These are phyloP conservation scores for Shargacucullia verbasci DNA, from an alignment of 2,888 invertebrate genomes.

Conservation along the genomic window DNA sequence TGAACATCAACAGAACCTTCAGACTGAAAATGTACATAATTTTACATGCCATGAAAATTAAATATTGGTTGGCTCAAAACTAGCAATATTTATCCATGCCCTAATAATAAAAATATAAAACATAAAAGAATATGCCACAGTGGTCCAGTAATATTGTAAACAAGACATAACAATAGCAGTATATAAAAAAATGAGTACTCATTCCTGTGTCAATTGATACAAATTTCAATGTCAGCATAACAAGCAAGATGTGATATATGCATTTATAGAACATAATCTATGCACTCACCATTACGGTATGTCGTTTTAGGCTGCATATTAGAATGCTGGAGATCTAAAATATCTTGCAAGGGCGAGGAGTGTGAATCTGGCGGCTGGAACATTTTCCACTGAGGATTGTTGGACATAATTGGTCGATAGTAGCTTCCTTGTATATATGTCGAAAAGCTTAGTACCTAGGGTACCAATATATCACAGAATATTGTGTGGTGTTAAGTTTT, in stretches of 20 bases:
- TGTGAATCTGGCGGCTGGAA: slow-evolving; percentile 97
- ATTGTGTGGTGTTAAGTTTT: slow-evolving; percentile 77
- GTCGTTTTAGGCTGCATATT: slow-evolving; percentile 85
- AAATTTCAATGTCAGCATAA: slow-evolving; percentile 34
- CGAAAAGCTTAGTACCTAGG: slow-evolving; percentile 77
- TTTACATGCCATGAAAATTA: not conserved
- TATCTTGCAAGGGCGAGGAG: slow-evolving; percentile 95
- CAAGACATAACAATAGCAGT: slow-evolving; percentile 10
- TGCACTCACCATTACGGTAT: slow-evolving; percentile 88
- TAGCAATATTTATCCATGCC: not conserved
- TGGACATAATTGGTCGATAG: slow-evolving; percentile 90
- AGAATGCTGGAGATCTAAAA: slow-evolving; percentile 92
- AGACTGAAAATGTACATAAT: not conserved
- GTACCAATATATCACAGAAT: slow-evolving; percentile 86
- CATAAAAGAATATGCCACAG: not conserved
- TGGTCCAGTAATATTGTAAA: not conserved
- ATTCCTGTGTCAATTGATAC: slow-evolving; percentile 41
- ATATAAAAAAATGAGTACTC: slow-evolving; percentile 13
- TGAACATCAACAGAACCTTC: not conserved
- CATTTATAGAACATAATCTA: slow-evolving; percentile 4
- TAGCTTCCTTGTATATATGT: slow-evolving; percentile 83
- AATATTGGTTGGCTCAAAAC: not conserved
- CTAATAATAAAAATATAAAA: not conserved
- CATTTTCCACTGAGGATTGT: slow-evolving; percentile 96
- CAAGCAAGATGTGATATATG: slow-evolving; percentile 29